Percentiles rank a stretch among this genome's conserved stretches.
Conservation (phyloP, 2,797 vertebrate species). For the Chelon auratus region DNA sequence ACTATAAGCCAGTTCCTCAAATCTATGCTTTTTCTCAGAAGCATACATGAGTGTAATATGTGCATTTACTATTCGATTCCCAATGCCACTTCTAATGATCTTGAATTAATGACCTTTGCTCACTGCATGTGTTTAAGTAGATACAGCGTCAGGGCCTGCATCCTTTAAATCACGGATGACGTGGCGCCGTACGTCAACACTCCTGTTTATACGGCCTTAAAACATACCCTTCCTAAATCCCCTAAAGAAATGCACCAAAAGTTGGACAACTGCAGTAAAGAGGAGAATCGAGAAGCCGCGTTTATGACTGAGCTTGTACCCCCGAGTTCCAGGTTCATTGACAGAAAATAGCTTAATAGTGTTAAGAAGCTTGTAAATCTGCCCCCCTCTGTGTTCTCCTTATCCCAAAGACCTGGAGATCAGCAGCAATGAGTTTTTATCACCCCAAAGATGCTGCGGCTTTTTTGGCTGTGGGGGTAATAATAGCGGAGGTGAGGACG, state of each 20-base stretch:
- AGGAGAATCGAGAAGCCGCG: constrained; percentile 9
- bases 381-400: constrained; percentile 49
- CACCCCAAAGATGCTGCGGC: constrained; percentile 49
- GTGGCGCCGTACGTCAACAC: constrained; percentile 13
- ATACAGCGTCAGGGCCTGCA: constrained; percentile 30
- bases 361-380: constrained; percentile 72
- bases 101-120: constrained; percentile 21
- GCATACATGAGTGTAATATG: not conserved
- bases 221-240: constrained; percentile 27
- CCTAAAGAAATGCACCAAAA: not conserved
- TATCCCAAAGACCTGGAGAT: constrained; percentile 52
- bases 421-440: constrained; percentile 63
- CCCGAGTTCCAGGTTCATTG: constrained; percentile 49
- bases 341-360: constrained; percentile 43
- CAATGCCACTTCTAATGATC: constrained; percentile 11
- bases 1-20: constrained; percentile 3
- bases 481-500: constrained; percentile 28
- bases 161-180: constrained; percentile 43
- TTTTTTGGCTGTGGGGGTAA: constrained; percentile 46
- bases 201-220: constrained; percentile 33
- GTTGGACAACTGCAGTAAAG: constrained; percentile 19
- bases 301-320: constrained; percentile 38
- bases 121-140: constrained; percentile 24
- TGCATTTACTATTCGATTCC: not conserved
- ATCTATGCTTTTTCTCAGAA: constrained; percentile 4